Base-by-base conservation (phyloP, 2,888 invertebrate species). In the Catocala nupta region DNA sequence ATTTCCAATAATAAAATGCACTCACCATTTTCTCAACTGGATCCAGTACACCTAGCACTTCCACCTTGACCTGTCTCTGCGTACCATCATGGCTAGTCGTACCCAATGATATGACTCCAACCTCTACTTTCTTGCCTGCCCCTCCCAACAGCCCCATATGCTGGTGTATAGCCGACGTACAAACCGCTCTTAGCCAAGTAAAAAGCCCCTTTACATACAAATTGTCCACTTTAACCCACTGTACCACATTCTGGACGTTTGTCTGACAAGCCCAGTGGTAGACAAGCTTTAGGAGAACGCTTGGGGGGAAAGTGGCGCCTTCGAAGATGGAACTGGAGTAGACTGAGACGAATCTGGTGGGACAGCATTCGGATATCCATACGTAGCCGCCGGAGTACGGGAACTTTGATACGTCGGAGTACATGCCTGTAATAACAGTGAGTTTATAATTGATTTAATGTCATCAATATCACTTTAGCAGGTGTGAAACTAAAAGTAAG, bases 191-290 rank as follows among this genome's bases (percentile, higher is more conserved):
- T 0, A 93, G 65, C 93, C 93, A 93, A 0, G 93, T 93, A 59
- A 97, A 98, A 52, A 96, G 88, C 0, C 95, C 95, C 68, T 96
- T 96, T 0, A 96, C 95, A 48, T 94, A 94, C 0, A 94, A 73
- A 66, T 94, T 94, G 64, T 94, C 94, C 0, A 94, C 97, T 84
- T 96, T 96, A 0, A 98, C 98, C 98, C 98, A 98, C 68, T 97
- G 97, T 0, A 97, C 96, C 0, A 98, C 97, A 81, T 98, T 98
- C 75, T 97, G 97, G 0, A 98, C 97, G 71, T 97, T 97, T 0
- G 98, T 98, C 85, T 98, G 98, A 75, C 98, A 98, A 0, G 97
- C 96, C 98, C 98, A 98, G 85, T 98, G 98, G 89, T 98, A 98
- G 56, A 98, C 95, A 0, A 98, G 93, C 80, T 98, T 98, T 0